phyloP scores from a whole-genome alignment of 2,888 invertebrate species.

The Lasioglossum zephyrum region DNA sequence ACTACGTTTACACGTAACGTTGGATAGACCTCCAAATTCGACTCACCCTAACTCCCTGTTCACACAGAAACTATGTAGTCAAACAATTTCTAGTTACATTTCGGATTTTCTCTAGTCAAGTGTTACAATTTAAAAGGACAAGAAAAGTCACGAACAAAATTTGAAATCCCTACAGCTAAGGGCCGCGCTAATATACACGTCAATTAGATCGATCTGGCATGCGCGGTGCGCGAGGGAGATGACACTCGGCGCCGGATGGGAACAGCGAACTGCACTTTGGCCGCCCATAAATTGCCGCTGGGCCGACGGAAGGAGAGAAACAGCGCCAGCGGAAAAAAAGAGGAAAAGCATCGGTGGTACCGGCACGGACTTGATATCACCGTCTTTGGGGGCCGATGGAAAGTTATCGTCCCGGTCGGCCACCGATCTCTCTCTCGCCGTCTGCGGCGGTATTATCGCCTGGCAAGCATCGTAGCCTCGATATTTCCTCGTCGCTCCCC shows the following conservation, averaged over 20 bases:
- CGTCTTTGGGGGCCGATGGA: constrained; percentile 32
- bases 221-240: constrained; percentile 75
- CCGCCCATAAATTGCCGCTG: constrained; percentile 76
- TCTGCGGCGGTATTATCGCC: neutral
- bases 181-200: constrained; percentile 53
- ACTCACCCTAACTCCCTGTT: neutral
- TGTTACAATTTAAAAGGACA: neutral
- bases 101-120: neutral
- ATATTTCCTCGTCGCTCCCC: neutral
- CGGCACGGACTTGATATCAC: constrained; percentile 5
- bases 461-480: neutral
- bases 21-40: neutral
- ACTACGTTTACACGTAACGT: constrained; percentile 6
- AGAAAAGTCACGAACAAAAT: neutral
- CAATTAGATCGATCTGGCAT: constrained; percentile 70
- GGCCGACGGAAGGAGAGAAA: constrained; percentile 21
- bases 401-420: constrained; percentile 17
- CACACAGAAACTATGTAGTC: neutral
- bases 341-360: neutral
- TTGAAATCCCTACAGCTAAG: neutral
- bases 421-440: neutral
- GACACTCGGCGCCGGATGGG: constrained; percentile 74
- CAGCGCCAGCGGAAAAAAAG: neutral
- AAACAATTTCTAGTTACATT: neutral
- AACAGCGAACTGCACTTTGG: constrained; percentile 82